Conservation (phyloP, 2,113 vertebrate species). For the Crotalus horridus region DNA sequence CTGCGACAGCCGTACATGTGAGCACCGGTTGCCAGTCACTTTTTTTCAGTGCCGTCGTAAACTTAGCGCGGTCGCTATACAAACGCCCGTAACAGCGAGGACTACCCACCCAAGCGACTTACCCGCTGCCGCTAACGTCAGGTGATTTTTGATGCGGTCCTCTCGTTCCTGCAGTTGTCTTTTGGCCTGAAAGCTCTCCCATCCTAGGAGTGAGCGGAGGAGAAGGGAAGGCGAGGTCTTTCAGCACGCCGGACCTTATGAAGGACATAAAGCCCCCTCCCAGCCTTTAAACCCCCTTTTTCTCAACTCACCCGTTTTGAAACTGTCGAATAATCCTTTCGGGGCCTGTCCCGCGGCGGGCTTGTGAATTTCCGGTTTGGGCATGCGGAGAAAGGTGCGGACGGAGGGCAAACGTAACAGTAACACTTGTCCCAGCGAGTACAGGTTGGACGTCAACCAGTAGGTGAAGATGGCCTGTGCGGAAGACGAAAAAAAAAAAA, state of each 20-base stretch:
- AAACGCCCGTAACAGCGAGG: neutral
- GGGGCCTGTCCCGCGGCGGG: constrained; percentile 52
- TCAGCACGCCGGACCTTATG: neutral
- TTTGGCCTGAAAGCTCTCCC: neutral
- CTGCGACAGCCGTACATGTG: neutral
- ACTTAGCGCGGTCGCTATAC: neutral
- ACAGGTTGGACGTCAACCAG: constrained; percentile 86
- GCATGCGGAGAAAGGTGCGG: constrained; percentile 73
- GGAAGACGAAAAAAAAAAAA: neutral
- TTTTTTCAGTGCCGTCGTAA: neutral
- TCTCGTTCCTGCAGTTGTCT: neutral
- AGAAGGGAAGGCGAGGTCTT: neutral
- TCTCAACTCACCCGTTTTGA: constrained; percentile 72
- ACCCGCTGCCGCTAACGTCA: neutral
- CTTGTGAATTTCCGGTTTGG: constrained; percentile 69
- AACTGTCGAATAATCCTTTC: constrained; percentile 73
- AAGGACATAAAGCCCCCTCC: neutral
- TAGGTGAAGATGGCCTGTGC: constrained; percentile 83
- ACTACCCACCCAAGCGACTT: neutral
- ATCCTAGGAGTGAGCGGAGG: neutral
- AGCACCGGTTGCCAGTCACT: neutral
- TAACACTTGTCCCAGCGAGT: constrained; percentile 79
- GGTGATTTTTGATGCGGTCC: neutral
- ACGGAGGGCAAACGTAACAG: constrained; percentile 75
- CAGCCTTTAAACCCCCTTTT: neutral